Base-by-base conservation (phyloP, 1,140 invertebrate species). In the Ceratina japonica region DNA sequence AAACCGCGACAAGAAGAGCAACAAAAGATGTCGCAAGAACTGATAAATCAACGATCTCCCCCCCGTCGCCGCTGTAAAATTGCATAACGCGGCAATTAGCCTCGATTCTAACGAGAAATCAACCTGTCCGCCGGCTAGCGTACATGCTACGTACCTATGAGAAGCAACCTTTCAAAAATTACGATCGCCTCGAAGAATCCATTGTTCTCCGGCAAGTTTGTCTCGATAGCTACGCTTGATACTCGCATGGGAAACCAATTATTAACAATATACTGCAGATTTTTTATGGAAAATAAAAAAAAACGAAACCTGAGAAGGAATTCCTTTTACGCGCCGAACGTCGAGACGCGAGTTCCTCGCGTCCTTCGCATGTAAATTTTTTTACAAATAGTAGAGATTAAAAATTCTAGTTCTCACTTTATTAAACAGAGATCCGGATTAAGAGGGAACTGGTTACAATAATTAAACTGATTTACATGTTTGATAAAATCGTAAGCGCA, bases 41-140 rank as follows among this genome's bases (percentile, higher is more conserved):
- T 31, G 56, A 76, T 76, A 69, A 62, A 77, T 77, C 75, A 70
- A 59, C 58, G 65, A 70, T 62, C 54, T n/a, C 37, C 44, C 44
- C 18, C 18, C 22, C 22, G 24, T 61, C 18, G 15, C 18, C 22
- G 22, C 16, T 16, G 37, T 37, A 8, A 1, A 18, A 73, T 84
- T 84, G 81, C 81, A 64, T 71, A 84, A 84, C 54, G 24, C 24
- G 31, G 81, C 78, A 82, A 84, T 84, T 84, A 84, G 81, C 82
- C 82, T 84, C 80, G 81, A 84, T 84, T 79, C 68, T 73, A 82
- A 51, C 65, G 66, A 78, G 75, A 72, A 72, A 73, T 79, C 82
- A 59, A 52, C 80, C 61, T 71, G 70, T 65, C 64, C 65, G 49
- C 24, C 20, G 44, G 37, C 8, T 22, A 37, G 37, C 37, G 37